Evolutionary conservation across 1,140 invertebrate genomes (phyloP).

Genomic region (Coelopa frigida): DNA sequence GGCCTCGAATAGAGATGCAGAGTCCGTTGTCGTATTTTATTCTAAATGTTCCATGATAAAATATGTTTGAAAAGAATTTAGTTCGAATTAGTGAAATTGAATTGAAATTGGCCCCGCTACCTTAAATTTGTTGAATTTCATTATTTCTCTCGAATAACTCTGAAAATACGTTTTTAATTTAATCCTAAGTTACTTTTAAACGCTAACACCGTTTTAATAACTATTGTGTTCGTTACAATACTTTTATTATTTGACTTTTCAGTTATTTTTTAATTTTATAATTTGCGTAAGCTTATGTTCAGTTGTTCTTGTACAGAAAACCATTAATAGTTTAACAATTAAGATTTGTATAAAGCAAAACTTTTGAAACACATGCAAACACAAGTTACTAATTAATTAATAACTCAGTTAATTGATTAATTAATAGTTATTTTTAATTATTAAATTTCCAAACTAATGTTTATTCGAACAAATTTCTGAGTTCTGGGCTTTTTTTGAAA

Average conservation of each 20-base stretch:
- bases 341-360: too few relatives aligned
- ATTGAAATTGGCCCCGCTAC: constrained; percentile 33
- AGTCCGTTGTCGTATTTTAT: not conserved
- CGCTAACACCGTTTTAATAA: not conserved
- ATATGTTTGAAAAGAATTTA: not conserved
- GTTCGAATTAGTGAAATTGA: not conserved
- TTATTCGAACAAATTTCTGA: constrained; percentile 40
- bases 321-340: too few relatives aligned
- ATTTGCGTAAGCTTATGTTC: not conserved
- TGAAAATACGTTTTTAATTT: constrained; percentile 1
- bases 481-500: constrained; percentile 42
- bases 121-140: constrained; percentile 44
- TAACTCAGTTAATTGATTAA: not conserved
- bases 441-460: not conserved
- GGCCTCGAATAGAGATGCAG: too few relatives aligned
- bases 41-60: not conserved
- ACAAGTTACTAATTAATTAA: not conserved
- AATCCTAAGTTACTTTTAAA: constrained; percentile 4
- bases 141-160: constrained; percentile 8
- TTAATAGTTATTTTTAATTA: not conserved
- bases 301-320: too few relatives aligned
- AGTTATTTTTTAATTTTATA: not conserved
- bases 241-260: not conserved
- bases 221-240: not conserved
- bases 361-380: too few relatives aligned